Conservation (phyloP, 2,113 vertebrate genomes). For the Upupa epops region DNA sequence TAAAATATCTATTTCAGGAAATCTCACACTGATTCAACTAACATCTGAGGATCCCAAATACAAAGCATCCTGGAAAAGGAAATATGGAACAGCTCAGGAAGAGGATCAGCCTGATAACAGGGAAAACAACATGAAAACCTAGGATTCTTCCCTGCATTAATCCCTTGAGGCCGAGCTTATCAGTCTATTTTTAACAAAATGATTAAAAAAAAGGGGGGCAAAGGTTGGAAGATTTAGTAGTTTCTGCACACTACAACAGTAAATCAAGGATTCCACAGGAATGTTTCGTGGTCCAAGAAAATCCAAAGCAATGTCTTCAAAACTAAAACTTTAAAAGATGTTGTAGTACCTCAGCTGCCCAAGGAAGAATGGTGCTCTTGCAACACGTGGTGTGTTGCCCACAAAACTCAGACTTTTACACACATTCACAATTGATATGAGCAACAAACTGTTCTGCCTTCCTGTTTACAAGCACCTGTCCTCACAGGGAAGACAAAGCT, state of each 20-base stretch:
- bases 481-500: not conserved
- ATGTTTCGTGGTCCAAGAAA: not conserved
- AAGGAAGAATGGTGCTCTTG: not conserved
- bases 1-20: not conserved
- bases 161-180: not conserved
- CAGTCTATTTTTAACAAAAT: constrained; percentile 35
- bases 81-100: not conserved
- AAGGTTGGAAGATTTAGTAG: not conserved
- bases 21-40: not conserved
- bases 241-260: not conserved
- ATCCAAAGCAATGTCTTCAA: not conserved
- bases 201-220: not conserved
- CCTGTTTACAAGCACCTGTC: not conserved
- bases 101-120: constrained; percentile 1
- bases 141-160: not conserved
- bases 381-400: accelerated
- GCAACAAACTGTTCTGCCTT: not conserved
- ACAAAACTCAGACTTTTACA: not conserved
- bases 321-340: too few species aligned
- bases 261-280: not conserved
- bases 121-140: not conserved
- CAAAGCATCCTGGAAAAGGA: constrained; percentile 35
- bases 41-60: not conserved
- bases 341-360: not conserved
- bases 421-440: not conserved